These are phyloP conservation scores for Cancer borealis DNA, from an alignment of 2,888 invertebrate genomes.

Conservation along the genomic window DNA sequence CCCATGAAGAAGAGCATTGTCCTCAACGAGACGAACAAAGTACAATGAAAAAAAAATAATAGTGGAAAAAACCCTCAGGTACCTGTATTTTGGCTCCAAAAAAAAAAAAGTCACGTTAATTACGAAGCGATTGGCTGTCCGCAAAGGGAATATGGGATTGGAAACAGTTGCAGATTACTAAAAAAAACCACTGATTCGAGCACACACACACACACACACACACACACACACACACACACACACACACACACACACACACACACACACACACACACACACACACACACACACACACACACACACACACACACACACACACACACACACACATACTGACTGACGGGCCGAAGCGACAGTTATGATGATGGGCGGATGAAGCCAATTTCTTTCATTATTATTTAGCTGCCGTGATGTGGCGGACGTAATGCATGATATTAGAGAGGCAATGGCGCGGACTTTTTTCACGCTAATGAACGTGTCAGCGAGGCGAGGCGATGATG, in stretches of 20 bases:
- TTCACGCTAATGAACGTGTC: slow-evolving; percentile 36
- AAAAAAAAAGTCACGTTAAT: slow-evolving; percentile 6
- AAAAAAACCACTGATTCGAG: background rate
- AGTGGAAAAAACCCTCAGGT: background rate
- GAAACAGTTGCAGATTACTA: background rate
- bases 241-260: background rate
- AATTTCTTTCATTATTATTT: slow-evolving; percentile 34
- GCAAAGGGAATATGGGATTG: slow-evolving; percentile 8
- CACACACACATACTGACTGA: background rate
- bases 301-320: slow-evolving; percentile 32
- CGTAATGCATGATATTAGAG: background rate
- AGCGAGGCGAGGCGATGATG: background rate
- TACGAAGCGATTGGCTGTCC: slow-evolving; percentile 1
- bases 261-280: slow-evolving; percentile 35
- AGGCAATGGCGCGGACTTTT: background rate
- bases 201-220: slow-evolving; percentile 20
- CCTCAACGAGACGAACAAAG: no score
- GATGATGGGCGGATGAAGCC: slow-evolving; percentile 23
- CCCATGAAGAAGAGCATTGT: no score
- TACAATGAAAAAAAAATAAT: background rate
- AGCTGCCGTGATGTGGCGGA: background rate
- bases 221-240: no score
- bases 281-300: slow-evolving; percentile 40
- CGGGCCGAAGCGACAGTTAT: background rate
- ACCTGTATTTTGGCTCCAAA: background rate